A percentile compares a stretch with the other conserved stretches of the same genome.
phyloP scores from a whole-genome alignment of 37 sponge, comb jelly and placozoan genomes.

The Ephydatia muelleri region DNA sequence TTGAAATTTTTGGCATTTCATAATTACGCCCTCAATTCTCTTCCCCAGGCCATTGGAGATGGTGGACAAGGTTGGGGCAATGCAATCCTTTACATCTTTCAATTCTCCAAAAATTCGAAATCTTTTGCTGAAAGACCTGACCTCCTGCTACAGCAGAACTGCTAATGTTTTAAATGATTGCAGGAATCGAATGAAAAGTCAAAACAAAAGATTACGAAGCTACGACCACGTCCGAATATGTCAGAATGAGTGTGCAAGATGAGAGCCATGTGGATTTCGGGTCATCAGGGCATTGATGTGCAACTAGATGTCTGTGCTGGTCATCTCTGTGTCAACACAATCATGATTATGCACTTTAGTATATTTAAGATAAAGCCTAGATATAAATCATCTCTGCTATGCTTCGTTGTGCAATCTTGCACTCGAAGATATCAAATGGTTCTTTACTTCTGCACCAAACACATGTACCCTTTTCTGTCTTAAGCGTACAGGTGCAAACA shows the following conservation, averaged over 20 bases:
- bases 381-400: too few species aligned
- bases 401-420: too few species aligned
- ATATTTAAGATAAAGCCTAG: too few species aligned
- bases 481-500: too few species aligned
- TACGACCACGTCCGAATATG: background rate
- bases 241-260: background rate
- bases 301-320: too few species aligned
- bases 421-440: too few species aligned
- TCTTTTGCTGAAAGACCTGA: background rate
- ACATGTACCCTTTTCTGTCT: too few species aligned
- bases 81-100: constrained; percentile 65
- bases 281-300: background rate
- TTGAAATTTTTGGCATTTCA: background rate
- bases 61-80: constrained; percentile 80
- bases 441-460: too few species aligned
- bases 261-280: background rate
- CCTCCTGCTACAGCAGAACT: background rate
- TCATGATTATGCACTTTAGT: too few species aligned
- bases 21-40: too few species aligned
- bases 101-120: constrained; percentile 37
- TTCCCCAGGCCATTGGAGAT: constrained; percentile 64
- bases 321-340: too few species aligned
- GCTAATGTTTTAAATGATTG: background rate
- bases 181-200: background rate
- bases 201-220: background rate